Percentiles rank a stretch among this genome's conserved stretches.
Evolutionary conservation across 2,888 invertebrate genomes (phyloP).

Genomic region (Amorpha juglandis): DNA sequence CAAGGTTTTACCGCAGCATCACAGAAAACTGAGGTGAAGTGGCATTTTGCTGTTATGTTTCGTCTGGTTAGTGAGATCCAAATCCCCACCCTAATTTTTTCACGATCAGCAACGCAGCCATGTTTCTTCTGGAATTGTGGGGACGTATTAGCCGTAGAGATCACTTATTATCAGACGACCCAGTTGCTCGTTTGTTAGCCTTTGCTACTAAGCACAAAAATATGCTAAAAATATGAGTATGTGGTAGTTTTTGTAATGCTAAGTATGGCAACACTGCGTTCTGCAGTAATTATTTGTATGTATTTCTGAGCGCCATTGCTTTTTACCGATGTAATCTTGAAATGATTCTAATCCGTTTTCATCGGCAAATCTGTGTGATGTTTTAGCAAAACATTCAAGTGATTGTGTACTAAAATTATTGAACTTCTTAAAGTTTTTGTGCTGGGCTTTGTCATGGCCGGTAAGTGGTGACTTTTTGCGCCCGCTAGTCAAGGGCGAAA

Average conservation of each 20-base stretch:
- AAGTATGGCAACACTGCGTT: constrained; percentile 66
- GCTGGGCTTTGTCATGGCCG: constrained; percentile 91
- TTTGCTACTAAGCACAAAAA: neutral
- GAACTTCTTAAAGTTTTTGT: constrained; percentile 82
- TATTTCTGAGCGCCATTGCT: constrained; percentile 84
- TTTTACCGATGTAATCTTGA: constrained; percentile 84
- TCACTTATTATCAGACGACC: too few relatives aligned
- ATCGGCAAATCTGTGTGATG: constrained; percentile 84
- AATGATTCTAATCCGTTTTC: constrained; percentile 85
- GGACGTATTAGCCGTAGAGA: too few relatives aligned
- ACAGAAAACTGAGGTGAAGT: too few relatives aligned
- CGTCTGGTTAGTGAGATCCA: too few relatives aligned
- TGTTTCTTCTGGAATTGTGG: too few relatives aligned
- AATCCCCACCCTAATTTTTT: too few relatives aligned
- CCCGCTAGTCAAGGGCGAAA: constrained; percentile 84
- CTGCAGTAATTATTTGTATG: constrained; percentile 81
- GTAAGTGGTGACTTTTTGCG: constrained; percentile 88
- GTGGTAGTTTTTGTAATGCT: constrained; percentile 49
- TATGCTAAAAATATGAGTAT: neutral
- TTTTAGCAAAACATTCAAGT: constrained; percentile 80
- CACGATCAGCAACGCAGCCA: too few relatives aligned
- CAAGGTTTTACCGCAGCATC: too few relatives aligned
- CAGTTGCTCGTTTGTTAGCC: too few relatives aligned
- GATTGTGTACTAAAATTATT: constrained; percentile 82
- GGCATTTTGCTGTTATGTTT: too few relatives aligned